Evolutionary conservation across 2,113 vertebrate genomes (phyloP).

Genomic region (Oncorhynchus nerka): DNA sequence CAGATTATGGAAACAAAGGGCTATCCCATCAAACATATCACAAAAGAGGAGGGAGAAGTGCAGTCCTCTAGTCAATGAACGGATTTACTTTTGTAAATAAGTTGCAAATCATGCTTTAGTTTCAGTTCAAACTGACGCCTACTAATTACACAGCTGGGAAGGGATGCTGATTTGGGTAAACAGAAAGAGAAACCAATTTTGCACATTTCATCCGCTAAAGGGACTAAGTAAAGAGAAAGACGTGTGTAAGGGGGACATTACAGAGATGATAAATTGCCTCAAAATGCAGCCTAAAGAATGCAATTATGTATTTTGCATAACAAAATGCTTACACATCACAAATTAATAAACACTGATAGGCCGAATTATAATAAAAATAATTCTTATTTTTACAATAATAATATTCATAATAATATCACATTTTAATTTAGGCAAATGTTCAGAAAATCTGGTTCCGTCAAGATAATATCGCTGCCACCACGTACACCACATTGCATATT

Average conservation of each 20-base stretch:
- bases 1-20: not conserved
- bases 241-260: not conserved
- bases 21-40: not conserved
- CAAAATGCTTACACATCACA: too few relatives aligned
- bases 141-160: slow-evolving; percentile 56
- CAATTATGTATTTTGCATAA: too few relatives aligned
- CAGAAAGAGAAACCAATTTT: slow-evolving; percentile 24
- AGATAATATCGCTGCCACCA: too few relatives aligned
- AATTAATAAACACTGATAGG: too few relatives aligned
- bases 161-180: slow-evolving; percentile 35
- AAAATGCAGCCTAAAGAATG: not conserved
- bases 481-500: too few relatives aligned
- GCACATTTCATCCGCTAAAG: slow-evolving; percentile 31
- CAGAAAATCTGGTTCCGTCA: too few relatives aligned
- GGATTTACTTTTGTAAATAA: slow-evolving; percentile 44
- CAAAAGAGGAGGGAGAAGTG: slow-evolving; percentile 22
- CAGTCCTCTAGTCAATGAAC: slow-evolving; percentile 58
- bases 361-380: too few relatives aligned
- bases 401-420: not conserved
- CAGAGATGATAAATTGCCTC: not conserved
- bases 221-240: not conserved
- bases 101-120: not conserved
- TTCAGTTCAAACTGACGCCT: not conserved
- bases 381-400: not conserved
- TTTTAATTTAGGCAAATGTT: not conserved